A percentile compares a stretch with the other conserved stretches of the same genome.
These are phyloP conservation scores for Heliconius ethilla DNA, from an alignment of 2,888 invertebrate genomes.

Conservation along the genomic window DNA sequence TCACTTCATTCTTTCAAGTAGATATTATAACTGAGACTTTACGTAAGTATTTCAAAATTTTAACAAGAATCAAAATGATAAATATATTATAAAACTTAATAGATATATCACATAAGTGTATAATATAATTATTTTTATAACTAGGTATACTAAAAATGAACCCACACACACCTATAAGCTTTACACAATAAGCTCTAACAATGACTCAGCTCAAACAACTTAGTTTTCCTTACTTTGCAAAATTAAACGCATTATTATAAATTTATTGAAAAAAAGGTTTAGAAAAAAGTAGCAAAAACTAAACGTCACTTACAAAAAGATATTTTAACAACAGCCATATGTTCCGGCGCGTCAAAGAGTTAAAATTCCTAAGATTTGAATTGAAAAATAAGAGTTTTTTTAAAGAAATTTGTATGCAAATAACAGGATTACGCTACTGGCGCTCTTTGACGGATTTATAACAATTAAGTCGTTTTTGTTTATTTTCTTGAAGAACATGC, in stretches of 20 bases:
- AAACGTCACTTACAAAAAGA: slow-evolving; percentile 40
- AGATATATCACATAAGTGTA: too few species aligned
- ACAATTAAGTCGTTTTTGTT: slow-evolving; percentile 51
- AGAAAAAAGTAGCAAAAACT: slow-evolving; percentile 37
- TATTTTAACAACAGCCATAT: slow-evolving; percentile 38
- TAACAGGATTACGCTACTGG: slow-evolving; percentile 79
- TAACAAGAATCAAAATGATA: too few species aligned
- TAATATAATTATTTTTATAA: neutral
- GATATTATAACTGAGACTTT: too few species aligned
- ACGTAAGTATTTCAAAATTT: too few species aligned
- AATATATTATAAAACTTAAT: too few species aligned
- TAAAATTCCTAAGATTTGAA: slow-evolving; percentile 61
- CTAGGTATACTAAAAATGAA: neutral
- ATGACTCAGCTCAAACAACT: neutral
- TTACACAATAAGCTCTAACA: slow-evolving; percentile 2
- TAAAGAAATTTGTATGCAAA: slow-evolving; percentile 75
- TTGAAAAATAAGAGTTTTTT: slow-evolving; percentile 68
- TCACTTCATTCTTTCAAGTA: too few species aligned
- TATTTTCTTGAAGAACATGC: slow-evolving; percentile 53
- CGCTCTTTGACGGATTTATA: slow-evolving; percentile 63
- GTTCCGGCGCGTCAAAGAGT: slow-evolving; percentile 68
- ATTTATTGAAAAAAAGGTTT: slow-evolving; percentile 28
- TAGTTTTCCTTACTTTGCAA: slow-evolving; percentile 20
- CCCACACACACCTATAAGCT: too few species aligned
- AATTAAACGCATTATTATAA: neutral